Evolutionary conservation across 2,113 vertebrate species (phyloP).

Genomic region (Oncorhynchus mykiss): DNA sequence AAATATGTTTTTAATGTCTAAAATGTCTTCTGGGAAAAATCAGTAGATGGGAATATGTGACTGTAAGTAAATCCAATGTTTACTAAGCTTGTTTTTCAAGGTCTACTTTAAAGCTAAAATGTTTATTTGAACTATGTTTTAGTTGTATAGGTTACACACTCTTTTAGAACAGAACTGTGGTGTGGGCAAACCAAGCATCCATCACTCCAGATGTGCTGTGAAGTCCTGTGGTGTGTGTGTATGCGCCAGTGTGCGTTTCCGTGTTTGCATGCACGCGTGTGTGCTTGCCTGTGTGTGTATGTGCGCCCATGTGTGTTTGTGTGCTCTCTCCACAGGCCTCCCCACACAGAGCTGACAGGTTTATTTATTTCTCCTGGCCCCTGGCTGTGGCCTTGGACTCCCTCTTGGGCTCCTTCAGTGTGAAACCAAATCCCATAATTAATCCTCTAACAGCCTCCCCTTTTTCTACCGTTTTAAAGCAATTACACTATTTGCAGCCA

Average conservation of each 20-base stretch:
- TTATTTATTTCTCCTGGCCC: constrained; percentile 68
- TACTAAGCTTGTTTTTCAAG: background rate
- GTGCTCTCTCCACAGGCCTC: constrained; percentile 22
- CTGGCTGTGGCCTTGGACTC: constrained; percentile 56
- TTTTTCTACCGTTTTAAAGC: constrained; percentile 60
- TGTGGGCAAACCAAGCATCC: background rate
- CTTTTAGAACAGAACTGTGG: background rate
- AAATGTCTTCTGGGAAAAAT: background rate
- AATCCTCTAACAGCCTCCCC: constrained; percentile 60
- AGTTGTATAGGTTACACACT: background rate
- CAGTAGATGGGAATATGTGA: background rate
- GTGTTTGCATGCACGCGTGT: too few species aligned
- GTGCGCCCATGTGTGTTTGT: constrained; percentile 5
- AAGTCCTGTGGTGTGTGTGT: constrained; percentile 30
- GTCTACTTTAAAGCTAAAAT: background rate
- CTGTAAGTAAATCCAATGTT: background rate
- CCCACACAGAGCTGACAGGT: constrained; percentile 47
- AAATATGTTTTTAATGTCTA: background rate
- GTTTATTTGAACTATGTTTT: background rate
- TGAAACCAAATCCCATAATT: constrained; percentile 74
- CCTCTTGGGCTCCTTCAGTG: constrained; percentile 63
- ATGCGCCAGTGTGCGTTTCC: background rate
- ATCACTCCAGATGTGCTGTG: constrained; percentile 2
- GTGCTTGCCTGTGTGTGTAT: constrained; percentile 15
- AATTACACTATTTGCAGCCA: constrained; percentile 58